Evolutionary conservation across 2,888 invertebrate genomes (phyloP).

Genomic region (Folsomia manolachei): DNA sequence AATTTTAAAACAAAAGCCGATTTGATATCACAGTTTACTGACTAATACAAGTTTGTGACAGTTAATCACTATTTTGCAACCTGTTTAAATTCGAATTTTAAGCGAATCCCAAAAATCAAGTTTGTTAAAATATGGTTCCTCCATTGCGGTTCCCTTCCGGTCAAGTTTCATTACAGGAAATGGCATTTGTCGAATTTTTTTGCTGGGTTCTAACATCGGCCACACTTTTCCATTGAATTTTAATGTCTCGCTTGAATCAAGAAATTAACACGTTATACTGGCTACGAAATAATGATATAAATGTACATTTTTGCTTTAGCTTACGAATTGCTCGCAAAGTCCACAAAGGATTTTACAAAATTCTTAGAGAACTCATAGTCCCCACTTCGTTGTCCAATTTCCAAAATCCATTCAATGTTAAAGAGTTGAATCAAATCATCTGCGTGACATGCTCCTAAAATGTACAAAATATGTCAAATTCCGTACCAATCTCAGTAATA

Average conservation of each 20-base stretch:
- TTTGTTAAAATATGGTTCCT: constrained; percentile 27
- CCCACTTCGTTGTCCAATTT: constrained; percentile 8
- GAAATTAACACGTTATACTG: neutral
- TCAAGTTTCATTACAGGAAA: constrained; percentile 28
- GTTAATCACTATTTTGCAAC: no score
- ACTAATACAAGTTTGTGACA: no score
- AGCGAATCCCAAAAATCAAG: constrained; percentile 29
- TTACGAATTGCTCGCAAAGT: constrained; percentile 33
- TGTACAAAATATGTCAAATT: neutral
- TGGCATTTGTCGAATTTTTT: neutral
- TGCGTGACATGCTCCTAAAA: constrained; percentile 27
- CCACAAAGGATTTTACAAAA: constrained; percentile 29
- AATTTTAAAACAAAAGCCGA: no score
- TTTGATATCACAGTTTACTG: no score
- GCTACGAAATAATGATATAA: no score
- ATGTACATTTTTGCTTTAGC: neutral
- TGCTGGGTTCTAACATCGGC: constrained; percentile 21
- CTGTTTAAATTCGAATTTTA: constrained; percentile 13
- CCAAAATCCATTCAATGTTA: constrained; percentile 17
- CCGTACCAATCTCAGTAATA: neutral
- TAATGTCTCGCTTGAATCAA: constrained; percentile 23
- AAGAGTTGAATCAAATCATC: constrained; percentile 32
- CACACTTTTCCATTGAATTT: constrained; percentile 27
- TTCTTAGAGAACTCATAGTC: constrained; percentile 31
- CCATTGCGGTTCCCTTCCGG: constrained; percentile 17